Base-by-base conservation (phyloP, 2,888 invertebrate genomes). In the Leptinotarsa peninsularis region DNA sequence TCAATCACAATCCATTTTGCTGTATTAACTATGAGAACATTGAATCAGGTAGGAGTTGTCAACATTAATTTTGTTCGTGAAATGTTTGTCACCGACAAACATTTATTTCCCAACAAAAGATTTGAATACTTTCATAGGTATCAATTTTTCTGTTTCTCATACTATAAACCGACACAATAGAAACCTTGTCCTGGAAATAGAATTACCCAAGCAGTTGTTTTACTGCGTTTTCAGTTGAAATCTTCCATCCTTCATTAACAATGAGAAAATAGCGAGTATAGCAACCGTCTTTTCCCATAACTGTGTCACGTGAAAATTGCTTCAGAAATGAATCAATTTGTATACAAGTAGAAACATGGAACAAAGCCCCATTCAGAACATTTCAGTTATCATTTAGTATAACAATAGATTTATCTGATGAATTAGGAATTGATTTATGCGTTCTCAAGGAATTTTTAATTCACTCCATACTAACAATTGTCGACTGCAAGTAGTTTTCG, bases 301-400 rank as follows among this genome's bases (percentile, higher is more conserved):
- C 17, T 15, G 33, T 17, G 63, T n/a, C 63, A 63, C 27, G 63
- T n/a, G 63, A 63, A 63, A 63, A 63, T 33, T 63, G 43, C 17
- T n/a, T 43, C 43, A 63, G 27, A 33, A 63, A 63, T 33, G 33
- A 43, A n/a, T 63, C 18, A 33, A 43, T 63, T 33, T 63, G 63
- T 43, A 43, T 43, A 63, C 63, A 43, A 33, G 7, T 15, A 63
- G 63, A 63, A 63, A 63, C 58, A 58, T 58, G 58, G 18, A 58
- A 58, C 63, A 63, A 63, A 33, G 63, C n/a, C 10, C 27, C 63
- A 63, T 63, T 63, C 17, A 63, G 43, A 63, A 63, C 63, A 33
- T n/a, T 63, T n/a, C n/a, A n/a, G 13, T 63, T 43, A 43, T 33
- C 27, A 63, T 43, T 63, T 63, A 33, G 33, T 43, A 3, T 15